Percentiles rank a stretch among this genome's conserved stretches.
phyloP scores from a whole-genome alignment of 2,797 vertebrate species.

The Hyperoplus lanceolatus region DNA sequence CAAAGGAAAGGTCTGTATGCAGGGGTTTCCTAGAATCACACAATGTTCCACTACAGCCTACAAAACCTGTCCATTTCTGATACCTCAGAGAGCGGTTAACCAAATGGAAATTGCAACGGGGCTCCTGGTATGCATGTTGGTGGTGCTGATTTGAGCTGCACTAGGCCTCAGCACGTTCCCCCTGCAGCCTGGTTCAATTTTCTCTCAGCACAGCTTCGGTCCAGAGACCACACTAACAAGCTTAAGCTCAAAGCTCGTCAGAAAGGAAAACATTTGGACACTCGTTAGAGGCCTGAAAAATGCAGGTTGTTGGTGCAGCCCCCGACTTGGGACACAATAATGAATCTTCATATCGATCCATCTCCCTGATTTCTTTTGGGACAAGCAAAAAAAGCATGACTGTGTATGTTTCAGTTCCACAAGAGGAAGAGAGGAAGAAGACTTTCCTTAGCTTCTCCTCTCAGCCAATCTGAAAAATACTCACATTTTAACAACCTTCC shows the following conservation, averaged over 20 bases:
- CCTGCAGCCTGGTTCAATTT: constrained; percentile 75
- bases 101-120: constrained; percentile 40
- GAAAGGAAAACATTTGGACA: constrained; percentile 73
- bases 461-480: constrained; percentile 33
- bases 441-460: constrained; percentile 50
- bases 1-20: neutral
- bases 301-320: constrained; percentile 69
- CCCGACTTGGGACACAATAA: constrained; percentile 78
- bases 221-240: constrained; percentile 82
- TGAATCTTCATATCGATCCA: constrained; percentile 79
- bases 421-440: constrained; percentile 38
- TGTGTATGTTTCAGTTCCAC: constrained; percentile 41
- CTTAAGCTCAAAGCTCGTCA: constrained; percentile 59
- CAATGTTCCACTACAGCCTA: constrained; percentile 4
- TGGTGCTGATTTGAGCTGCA: constrained; percentile 53
- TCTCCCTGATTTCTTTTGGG: constrained; percentile 66
- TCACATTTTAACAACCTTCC: constrained; percentile 29
- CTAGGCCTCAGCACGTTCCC: constrained; percentile 58
- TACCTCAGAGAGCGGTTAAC: constrained; percentile 55
- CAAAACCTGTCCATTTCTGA: constrained; percentile 8
- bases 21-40: constrained; percentile 10
- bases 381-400: constrained; percentile 59
- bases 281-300: constrained; percentile 79
- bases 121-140: constrained; percentile 47
- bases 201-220: constrained; percentile 71